Percentiles rank a stretch among this genome's conserved stretches.
Evolutionary conservation across 2,113 vertebrate species (phyloP).

Genomic region (Silurus glanis): DNA sequence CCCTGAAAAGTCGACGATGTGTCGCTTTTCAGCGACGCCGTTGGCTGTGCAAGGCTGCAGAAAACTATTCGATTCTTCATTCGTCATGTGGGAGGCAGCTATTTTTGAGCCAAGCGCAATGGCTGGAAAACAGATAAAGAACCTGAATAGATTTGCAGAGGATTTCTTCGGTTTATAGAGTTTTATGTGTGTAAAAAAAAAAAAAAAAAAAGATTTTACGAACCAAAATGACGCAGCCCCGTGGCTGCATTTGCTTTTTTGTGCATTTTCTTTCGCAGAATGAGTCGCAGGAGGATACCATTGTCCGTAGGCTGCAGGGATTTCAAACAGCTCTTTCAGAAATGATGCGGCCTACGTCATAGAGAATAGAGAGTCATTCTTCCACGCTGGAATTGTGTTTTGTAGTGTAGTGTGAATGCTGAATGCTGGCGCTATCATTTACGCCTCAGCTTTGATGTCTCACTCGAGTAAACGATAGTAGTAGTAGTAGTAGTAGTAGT

Average conservation of each 20-base stretch:
- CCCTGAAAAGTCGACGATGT: background rate
- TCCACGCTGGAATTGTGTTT: background rate
- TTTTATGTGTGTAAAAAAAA: background rate
- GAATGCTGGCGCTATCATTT: background rate
- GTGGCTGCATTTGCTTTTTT: slow-evolving; percentile 11
- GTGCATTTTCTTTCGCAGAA: slow-evolving; percentile 11
- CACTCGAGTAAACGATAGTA: background rate
- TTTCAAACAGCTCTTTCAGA: slow-evolving; percentile 24
- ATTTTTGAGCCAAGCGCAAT: slow-evolving; percentile 18
- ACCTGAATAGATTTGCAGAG: slow-evolving; percentile 2
- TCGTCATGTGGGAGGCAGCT: slow-evolving; percentile 24
- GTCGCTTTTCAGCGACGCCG: no score
- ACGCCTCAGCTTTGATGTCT: slow-evolving; percentile 11
- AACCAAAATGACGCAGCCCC: background rate
- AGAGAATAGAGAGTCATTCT: slow-evolving; percentile 17
- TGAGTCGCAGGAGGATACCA: slow-evolving; percentile 21
- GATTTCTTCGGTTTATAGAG: slow-evolving; percentile 10
- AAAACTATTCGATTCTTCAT: slow-evolving; percentile 25
- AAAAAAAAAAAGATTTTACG: background rate
- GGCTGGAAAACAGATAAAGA: slow-evolving; percentile 16
- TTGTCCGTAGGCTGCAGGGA: slow-evolving; percentile 16
- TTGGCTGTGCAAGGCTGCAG: slow-evolving; percentile 2
- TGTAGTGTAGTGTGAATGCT: background rate
- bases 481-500: no score
- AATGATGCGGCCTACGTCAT: background rate